Conservation (phyloP, 2,797 vertebrate species). For the Erpetoichthys calabaricus region DNA sequence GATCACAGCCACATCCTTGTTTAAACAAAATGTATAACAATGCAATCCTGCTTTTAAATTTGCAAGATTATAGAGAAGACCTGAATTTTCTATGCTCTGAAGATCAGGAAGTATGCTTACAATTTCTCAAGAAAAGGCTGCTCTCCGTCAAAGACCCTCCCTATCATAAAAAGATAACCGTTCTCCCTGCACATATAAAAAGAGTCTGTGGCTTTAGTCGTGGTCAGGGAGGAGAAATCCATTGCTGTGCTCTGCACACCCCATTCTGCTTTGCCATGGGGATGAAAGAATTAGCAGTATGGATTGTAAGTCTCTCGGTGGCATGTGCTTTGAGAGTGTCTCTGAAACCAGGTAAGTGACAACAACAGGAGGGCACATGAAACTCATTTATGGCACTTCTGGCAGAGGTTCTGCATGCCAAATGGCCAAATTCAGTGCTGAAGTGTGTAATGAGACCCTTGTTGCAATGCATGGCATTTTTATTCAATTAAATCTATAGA, state of each 20-base stretch:
- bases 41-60: too few relatives aligned
- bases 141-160: conserved; percentile 7
- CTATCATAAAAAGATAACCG: conserved; percentile 5
- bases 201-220: neutral
- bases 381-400: too few relatives aligned
- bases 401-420: too few relatives aligned
- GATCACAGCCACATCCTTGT: too few relatives aligned
- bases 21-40: too few relatives aligned
- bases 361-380: too few relatives aligned
- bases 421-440: too few relatives aligned
- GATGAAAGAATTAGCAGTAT: neutral
- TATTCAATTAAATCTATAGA: too few relatives aligned
- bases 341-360: neutral
- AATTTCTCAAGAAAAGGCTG: conserved; percentile 15
- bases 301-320: neutral
- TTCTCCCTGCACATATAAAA: conserved; percentile 35
- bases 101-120: conserved; percentile 15
- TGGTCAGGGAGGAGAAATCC: neutral
- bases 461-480: too few relatives aligned
- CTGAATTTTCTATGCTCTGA: too few relatives aligned
- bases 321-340: neutral
- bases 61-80: too few relatives aligned
- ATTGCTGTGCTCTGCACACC: neutral
- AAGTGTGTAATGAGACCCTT: too few relatives aligned
- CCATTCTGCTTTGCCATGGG: neutral